Evolutionary conservation across 2,797 vertebrate genomes (phyloP), one percentile per base, ranked within the genome.

Genomic region (Myoxocephalus aenaeus): DNA sequence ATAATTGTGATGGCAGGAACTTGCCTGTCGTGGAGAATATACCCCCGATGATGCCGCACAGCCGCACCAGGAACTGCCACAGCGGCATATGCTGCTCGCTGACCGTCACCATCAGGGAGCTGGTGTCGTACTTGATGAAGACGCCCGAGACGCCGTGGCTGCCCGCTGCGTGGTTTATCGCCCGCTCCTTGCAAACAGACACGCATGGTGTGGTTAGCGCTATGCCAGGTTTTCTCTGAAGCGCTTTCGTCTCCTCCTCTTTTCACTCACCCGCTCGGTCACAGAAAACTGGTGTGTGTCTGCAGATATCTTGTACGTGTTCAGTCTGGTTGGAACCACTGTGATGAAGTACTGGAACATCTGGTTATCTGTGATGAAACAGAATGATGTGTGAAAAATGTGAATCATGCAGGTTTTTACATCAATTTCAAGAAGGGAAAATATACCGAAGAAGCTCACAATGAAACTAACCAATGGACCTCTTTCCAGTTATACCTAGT

Each of bases 311-410:
- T 97, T 96, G 50, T 96, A 94, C 0, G 98, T 99, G 80, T 97
- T 94, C 59, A 99, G 94, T 88, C 96, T 98, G 86, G 98, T 99
- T 88, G 98, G 98, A 77, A 99, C 98, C 87, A 99, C 96, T 76
- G 98, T 99, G 91, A 99, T 97, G 88, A 99, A 99, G 92, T 99
- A 99, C 56, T 99, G 98, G 89, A 98, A 99, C 97, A 99, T 99
- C 94, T 99, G 97, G 92, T 97, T 98, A 92, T 98, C 98, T 99
- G 92, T 9, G 2, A 65, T 5, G 32, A 40, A 76, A 77, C 18
- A 2, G 5, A 53, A 22, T 10, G 11, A 12, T 20, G 25, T 10
- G 11, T 25, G 12, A 29, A 57, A 32, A 12, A 7, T 38, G 1
- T 9, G 8, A 38, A 38, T 2, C 8, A 11, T 38, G 8, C 8